Percentiles rank a stretch among this genome's conserved stretches.
These are phyloP conservation scores for Philotrypesis tridentata DNA, from an alignment of 1,140 invertebrate genomes.

Conservation along the genomic window DNA sequence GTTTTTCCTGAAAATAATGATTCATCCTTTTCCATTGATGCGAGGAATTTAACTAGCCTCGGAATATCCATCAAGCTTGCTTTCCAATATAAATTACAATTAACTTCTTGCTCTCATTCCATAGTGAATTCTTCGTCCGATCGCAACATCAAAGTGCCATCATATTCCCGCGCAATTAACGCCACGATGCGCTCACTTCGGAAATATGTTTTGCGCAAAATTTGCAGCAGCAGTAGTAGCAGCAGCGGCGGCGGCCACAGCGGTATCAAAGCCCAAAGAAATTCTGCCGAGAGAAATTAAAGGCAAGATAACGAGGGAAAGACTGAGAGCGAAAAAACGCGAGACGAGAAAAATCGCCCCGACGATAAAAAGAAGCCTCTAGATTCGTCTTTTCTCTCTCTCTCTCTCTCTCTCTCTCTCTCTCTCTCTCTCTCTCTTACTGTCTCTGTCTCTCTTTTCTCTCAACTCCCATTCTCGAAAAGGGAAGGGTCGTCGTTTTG, in stretches of 20 bases:
- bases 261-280: background rate
- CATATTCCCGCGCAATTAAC: background rate
- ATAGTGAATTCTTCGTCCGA: too few relatives aligned
- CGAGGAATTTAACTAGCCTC: too few relatives aligned
- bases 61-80: too few relatives aligned
- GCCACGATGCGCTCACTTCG: background rate
- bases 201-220: background rate
- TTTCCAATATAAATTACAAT: too few relatives aligned
- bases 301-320: conserved; percentile 13
- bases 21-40: too few relatives aligned
- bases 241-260: too few relatives aligned
- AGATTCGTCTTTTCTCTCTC: background rate
- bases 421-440: too few relatives aligned
- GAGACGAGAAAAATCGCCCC: background rate
- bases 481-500: background rate
- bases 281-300: conserved; percentile 18
- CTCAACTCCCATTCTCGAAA: background rate
- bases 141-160: too few relatives aligned
- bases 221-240: background rate
- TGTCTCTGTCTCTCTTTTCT: background rate
- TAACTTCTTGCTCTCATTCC: too few relatives aligned
- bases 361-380: background rate
- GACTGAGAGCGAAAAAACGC: background rate
- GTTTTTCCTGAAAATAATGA: too few relatives aligned
- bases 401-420: too few relatives aligned